Evolutionary conservation across 2,797 vertebrate species (phyloP), one percentile per base, ranked within the genome.

Genomic region (Chelon auratus): DNA sequence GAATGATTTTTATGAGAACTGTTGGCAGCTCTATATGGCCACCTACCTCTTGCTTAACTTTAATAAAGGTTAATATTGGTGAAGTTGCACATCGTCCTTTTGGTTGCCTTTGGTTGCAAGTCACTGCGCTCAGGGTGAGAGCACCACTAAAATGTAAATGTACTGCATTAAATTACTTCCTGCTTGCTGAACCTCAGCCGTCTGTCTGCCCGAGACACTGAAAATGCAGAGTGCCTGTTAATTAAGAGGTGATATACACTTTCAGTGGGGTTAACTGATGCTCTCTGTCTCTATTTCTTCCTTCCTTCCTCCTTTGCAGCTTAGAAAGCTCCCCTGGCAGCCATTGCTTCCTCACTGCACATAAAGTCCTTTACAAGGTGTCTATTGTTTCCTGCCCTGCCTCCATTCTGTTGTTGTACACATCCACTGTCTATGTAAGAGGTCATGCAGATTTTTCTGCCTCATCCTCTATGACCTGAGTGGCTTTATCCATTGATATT

Each of bases 281-380:
- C 72, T 62, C 70, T 45, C 57, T 60, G 20, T 45, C 26, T 67
- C 48, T 33, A 7, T 43, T 24, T 63, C 78, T 42, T 17, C 42
- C 50, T 45, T 50, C 17, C 42, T 71, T 60, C 12, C 53, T 66
- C 58, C 57, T 61, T 67, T 54, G 8, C 40, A 63, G 60, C 52
- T 83, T 70, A 47, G 76, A 84, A 71, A 43, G 72, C 80, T 84
- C 73, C 72, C 75, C 61, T 86, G 86, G 81, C 87, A 83, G 76
- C 65, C 42, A 24, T 43, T 56, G 48, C 55, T 56, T 68, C 63
- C 55, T 63, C 48, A 48, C 53, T 74, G 72, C 57, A 68, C 67
- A 66, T 72, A 50, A 68, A 59, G 43, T 77, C 71, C 60, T 20
- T 54, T 5, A 40, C 59, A 42, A 48, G 43, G 42, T 73, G 68